These are phyloP conservation scores for Bungarus multicinctus DNA, from an alignment of 2,113 vertebrate species.

Conservation along the genomic window DNA sequence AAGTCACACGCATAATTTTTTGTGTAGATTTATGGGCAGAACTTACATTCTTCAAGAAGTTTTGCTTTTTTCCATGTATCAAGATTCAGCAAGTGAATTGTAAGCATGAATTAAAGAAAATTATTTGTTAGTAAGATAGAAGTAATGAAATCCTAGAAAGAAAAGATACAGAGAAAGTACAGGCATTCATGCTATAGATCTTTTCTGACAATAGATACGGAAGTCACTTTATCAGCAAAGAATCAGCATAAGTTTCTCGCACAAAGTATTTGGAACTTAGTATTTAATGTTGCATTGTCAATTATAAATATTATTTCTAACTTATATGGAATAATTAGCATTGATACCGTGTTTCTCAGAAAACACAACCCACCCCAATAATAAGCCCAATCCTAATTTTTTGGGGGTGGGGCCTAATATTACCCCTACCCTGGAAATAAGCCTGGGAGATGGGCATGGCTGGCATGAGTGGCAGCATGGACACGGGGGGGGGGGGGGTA, in stretches of 20 bases:
- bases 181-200: slow-evolving; percentile 42
- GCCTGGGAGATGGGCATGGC: too few relatives aligned
- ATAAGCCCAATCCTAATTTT: too few relatives aligned
- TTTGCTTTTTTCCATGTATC: slow-evolving; percentile 83
- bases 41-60: slow-evolving; percentile 98
- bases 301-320: slow-evolving; percentile 13
- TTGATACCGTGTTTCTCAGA: not conserved
- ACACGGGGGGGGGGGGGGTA: too few relatives aligned
- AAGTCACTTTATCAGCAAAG: not conserved
- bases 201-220: slow-evolving; percentile 9
- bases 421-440: too few relatives aligned
- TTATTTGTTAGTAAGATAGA: slow-evolving; percentile 77
- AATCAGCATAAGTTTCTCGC: not conserved
- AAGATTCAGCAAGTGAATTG: slow-evolving; percentile 83
- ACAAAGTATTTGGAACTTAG: not conserved
- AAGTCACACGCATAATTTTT: slow-evolving; percentile 53
- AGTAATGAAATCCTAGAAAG: slow-evolving; percentile 49
- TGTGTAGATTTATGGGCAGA: slow-evolving; percentile 47
- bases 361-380: too few relatives aligned
- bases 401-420: too few relatives aligned
- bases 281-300: slow-evolving; percentile 40
- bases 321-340: slow-evolving; percentile 30
- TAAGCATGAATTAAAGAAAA: slow-evolving; percentile 84
- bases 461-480: too few relatives aligned
- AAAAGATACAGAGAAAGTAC: slow-evolving; percentile 42